Evolutionary conservation across 1,140 invertebrate species (phyloP).

Genomic region (Drosophila lacertosa): DNA sequence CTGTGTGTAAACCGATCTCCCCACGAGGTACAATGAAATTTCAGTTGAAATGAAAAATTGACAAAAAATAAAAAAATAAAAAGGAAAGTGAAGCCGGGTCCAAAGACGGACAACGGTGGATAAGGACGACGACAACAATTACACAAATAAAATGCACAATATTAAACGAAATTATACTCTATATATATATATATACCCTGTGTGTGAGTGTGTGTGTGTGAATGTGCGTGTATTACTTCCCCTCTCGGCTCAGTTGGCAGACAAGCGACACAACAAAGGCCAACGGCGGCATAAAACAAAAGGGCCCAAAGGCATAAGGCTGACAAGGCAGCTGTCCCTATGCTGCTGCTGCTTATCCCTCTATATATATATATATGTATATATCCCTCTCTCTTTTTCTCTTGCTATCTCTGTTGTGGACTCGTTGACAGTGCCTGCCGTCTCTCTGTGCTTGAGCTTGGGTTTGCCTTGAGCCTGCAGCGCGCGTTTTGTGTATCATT

Average conservation of each 20-base stretch:
- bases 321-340: conserved; percentile 68
- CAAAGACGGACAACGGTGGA: conserved; percentile 35
- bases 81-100: conserved; percentile 63
- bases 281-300: conserved; percentile 79
- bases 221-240: conserved; percentile 23
- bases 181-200: conserved; percentile 11
- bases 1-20: conserved; percentile 67
- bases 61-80: conserved; percentile 47
- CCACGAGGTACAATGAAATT: conserved; percentile 46
- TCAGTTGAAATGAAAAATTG: conserved; percentile 61
- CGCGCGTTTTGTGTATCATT: conserved; percentile 72
- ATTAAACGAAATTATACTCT: conserved; percentile 80
- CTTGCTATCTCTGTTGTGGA: not conserved
- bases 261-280: conserved; percentile 68
- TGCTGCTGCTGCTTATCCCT: conserved; percentile 8
- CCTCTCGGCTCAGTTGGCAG: conserved; percentile 43
- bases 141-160: conserved; percentile 82
- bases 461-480: conserved; percentile 38
- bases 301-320: conserved; percentile 69
- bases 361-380: no score
- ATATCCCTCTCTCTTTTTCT: not conserved
- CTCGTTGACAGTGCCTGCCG: no score
- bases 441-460: conserved; percentile 6
- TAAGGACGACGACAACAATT: conserved; percentile 64
- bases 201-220: conserved; percentile 1